These are phyloP conservation scores for Mesopsocus fuscifrons DNA, from an alignment of 2,888 invertebrate species.

Conservation along the genomic window DNA sequence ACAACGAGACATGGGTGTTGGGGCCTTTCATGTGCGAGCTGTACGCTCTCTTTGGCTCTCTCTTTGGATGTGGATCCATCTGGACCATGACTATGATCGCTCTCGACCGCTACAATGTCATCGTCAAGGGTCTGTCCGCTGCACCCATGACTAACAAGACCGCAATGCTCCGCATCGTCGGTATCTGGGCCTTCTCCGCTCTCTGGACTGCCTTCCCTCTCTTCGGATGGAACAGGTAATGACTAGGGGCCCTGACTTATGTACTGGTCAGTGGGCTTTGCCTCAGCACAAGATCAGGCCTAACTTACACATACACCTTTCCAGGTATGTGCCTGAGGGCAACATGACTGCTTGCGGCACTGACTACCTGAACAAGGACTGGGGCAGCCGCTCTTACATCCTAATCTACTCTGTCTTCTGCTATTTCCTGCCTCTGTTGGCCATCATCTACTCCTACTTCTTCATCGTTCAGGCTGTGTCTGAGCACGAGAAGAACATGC, in stretches of 20 bases:
- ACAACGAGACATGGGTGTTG: constrained; percentile 48
- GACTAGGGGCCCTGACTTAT: too few relatives aligned
- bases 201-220: constrained; percentile 69
- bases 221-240: constrained; percentile 67
- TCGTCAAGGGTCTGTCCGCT: constrained; percentile 72
- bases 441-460: constrained; percentile 74
- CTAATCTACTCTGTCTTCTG: constrained; percentile 58
- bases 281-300: too few relatives aligned
- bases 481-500: constrained; percentile 69
- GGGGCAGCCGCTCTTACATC: constrained; percentile 61
- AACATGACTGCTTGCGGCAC: constrained; percentile 89
- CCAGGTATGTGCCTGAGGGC: constrained; percentile 79
- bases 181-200: constrained; percentile 58
- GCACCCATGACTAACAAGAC: constrained; percentile 67
- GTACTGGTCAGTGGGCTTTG: too few relatives aligned
- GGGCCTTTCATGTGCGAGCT: constrained; percentile 71
- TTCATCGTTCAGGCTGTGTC: constrained; percentile 70
- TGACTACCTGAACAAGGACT: constrained; percentile 59
- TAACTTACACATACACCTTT: too few relatives aligned
- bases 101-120: constrained; percentile 83
- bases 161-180: constrained; percentile 54
- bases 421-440: constrained; percentile 53
- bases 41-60: constrained; percentile 70
- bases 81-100: constrained; percentile 89
- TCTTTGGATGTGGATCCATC: constrained; percentile 78